Evolutionary conservation across 1,140 invertebrate genomes (phyloP).

Genomic region (Drosophila ironensis): DNA sequence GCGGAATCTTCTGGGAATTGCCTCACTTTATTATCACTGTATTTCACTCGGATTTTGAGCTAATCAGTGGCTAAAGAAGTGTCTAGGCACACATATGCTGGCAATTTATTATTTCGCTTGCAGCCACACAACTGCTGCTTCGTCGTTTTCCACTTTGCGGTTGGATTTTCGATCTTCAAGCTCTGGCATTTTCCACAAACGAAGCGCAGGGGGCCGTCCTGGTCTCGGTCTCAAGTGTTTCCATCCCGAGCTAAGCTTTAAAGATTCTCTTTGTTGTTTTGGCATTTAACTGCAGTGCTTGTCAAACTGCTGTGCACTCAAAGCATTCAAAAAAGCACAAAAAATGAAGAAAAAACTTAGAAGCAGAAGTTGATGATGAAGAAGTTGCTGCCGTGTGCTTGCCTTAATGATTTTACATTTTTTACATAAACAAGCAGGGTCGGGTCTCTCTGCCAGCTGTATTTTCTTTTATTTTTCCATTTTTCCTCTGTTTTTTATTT

Average conservation of each 20-base stretch:
- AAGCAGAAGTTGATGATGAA: background rate
- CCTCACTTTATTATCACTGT: too few species aligned
- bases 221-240: conserved; percentile 22
- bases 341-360: background rate
- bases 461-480: conserved; percentile 30
- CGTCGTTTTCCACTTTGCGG: conserved; percentile 31
- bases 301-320: conserved; percentile 11
- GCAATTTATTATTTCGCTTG: too few species aligned
- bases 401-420: conserved; percentile 50
- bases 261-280: conserved; percentile 38
- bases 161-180: conserved; percentile 34
- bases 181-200: conserved; percentile 32
- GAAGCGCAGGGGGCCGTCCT: background rate
- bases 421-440: conserved; percentile 39
- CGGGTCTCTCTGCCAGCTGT: conserved; percentile 1
- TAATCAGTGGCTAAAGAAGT: too few species aligned
- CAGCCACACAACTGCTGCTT: too few species aligned
- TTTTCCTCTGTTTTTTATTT: conserved; percentile 4
- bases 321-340: conserved; percentile 4
- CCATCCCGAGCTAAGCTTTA: conserved; percentile 18
- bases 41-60: too few species aligned
- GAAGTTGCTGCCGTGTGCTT: conserved; percentile 11
- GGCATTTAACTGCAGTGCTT: conserved; percentile 33
- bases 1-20: too few species aligned
- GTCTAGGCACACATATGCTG: too few species aligned